phyloP scores from a whole-genome alignment of 2,113 vertebrate species.

The Octodon degus region DNA sequence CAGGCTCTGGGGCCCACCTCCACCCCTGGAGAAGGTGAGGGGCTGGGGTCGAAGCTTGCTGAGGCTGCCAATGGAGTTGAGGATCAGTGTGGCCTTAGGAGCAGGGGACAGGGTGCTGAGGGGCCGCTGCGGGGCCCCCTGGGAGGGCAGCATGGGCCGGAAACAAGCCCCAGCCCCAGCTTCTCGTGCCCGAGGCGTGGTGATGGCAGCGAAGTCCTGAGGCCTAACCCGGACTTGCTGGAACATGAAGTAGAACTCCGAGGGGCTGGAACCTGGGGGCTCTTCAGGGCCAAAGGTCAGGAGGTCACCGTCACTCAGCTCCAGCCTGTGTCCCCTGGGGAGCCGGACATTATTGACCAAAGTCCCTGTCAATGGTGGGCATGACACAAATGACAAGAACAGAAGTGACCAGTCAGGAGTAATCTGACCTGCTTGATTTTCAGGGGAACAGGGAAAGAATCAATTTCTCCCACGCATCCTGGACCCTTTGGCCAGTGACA shows the following conservation, averaged over 20 bases:
- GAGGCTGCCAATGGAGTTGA: conserved; percentile 95
- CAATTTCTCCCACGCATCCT: neutral
- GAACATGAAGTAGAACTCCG: conserved; percentile 94
- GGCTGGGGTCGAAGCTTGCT: conserved; percentile 92
- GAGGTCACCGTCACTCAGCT: conserved; percentile 92
- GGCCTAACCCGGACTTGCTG: conserved; percentile 94
- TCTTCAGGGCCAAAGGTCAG: conserved; percentile 90
- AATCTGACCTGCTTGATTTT: neutral
- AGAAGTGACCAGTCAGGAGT: conserved; percentile 19
- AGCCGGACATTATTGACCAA: conserved; percentile 93
- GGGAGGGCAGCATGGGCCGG: conserved; percentile 77
- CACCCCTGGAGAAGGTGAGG: conserved; percentile 86
- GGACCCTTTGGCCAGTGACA: neutral
- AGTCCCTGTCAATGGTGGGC: conserved; percentile 86
- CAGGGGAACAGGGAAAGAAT: neutral
- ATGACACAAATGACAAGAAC: conserved; percentile 38
- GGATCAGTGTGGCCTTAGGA: conserved; percentile 91
- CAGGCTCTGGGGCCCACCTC: neutral
- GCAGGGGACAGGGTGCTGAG: conserved; percentile 84
- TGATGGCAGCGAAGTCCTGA: conserved; percentile 94
- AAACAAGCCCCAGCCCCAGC: conserved; percentile 64
- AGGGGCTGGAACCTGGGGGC: conserved; percentile 68
- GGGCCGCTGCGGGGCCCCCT: conserved; percentile 85
- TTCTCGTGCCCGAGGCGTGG: conserved; percentile 88
- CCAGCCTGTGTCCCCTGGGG: conserved; percentile 86